Conservation (phyloP, 2,113 vertebrate species). For the Daubentonia madagascariensis region DNA sequence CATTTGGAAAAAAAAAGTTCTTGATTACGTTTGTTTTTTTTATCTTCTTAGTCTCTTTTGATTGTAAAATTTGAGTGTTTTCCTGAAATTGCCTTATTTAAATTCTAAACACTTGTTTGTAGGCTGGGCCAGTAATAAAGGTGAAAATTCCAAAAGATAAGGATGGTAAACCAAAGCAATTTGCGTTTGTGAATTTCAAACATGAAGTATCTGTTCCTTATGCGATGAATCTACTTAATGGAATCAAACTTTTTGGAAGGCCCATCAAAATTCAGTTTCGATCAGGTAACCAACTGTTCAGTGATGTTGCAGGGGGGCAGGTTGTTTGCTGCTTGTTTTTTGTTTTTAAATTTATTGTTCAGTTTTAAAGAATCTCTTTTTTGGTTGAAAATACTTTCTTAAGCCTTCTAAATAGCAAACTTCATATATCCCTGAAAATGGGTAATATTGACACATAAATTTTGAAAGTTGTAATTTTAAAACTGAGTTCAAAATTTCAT, state of each 20-base stretch:
- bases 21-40: slow-evolving; percentile 8
- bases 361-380: background rate
- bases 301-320: fast-evolving
- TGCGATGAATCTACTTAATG: slow-evolving; percentile 91
- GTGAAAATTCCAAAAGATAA: slow-evolving; percentile 95
- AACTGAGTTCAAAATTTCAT: background rate
- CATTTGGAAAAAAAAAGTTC: background rate
- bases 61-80: background rate
- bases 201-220: slow-evolving; percentile 96
- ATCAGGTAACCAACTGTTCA: slow-evolving; percentile 85
- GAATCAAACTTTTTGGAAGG: slow-evolving; percentile 90
- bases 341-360: background rate
- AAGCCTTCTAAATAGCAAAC: background rate
- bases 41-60: background rate
- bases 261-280: slow-evolving; percentile 94
- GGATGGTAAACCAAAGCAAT: slow-evolving; percentile 93
- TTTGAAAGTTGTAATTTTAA: background rate
- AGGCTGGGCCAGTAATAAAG: slow-evolving; percentile 95
- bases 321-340: background rate
- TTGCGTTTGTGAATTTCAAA: slow-evolving; percentile 97
- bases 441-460: background rate
- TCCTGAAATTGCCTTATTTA: background rate
- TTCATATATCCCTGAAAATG: background rate
- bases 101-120: slow-evolving; percentile 25
- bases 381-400: background rate